These are phyloP conservation scores for Podarcis raffonei DNA, from an alignment of 2,113 vertebrate species.

Conservation along the genomic window DNA sequence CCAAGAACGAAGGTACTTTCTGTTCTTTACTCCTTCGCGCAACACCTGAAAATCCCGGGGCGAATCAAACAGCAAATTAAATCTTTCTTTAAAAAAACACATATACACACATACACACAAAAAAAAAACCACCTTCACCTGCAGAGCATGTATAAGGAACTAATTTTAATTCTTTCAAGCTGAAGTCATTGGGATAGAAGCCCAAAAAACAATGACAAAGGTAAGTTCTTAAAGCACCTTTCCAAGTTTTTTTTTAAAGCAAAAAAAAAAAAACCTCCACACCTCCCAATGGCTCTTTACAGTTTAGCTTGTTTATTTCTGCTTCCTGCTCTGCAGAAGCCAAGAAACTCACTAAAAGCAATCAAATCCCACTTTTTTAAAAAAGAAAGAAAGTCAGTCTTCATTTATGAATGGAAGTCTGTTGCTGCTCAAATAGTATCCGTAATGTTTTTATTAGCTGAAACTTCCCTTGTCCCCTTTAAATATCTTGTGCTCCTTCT, in stretches of 20 bases:
- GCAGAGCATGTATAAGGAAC: constrained; percentile 82
- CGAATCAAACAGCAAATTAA: constrained; percentile 84
- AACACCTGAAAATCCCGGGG: constrained; percentile 91
- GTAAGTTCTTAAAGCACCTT: constrained; percentile 64
- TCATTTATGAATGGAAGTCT: constrained; percentile 23
- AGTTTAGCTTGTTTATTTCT: constrained; percentile 47
- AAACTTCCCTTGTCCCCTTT: not conserved
- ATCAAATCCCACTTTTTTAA: constrained; percentile 7
- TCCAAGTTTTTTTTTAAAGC: constrained; percentile 31
- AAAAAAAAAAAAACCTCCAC: not conserved
- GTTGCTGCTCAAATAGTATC: constrained; percentile 5
- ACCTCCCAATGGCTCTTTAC: constrained; percentile 37
- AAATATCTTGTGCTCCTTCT: not conserved
- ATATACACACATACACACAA: constrained; percentile 21
- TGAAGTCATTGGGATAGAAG: constrained; percentile 83
- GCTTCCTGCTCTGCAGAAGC: constrained; percentile 39
- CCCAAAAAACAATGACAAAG: constrained; percentile 67
- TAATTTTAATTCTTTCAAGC: constrained; percentile 88
- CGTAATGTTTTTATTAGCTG: not conserved
- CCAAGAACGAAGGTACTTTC: constrained; percentile 83
- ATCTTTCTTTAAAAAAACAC: constrained; percentile 62
- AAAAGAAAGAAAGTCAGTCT: constrained; percentile 1
- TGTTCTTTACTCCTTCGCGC: constrained; percentile 84
- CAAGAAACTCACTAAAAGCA: constrained; percentile 46
- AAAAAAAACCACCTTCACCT: constrained; percentile 76